phyloP scores from a whole-genome alignment of 1,140 invertebrate genomes.

The Piezodorus guildinii region DNA sequence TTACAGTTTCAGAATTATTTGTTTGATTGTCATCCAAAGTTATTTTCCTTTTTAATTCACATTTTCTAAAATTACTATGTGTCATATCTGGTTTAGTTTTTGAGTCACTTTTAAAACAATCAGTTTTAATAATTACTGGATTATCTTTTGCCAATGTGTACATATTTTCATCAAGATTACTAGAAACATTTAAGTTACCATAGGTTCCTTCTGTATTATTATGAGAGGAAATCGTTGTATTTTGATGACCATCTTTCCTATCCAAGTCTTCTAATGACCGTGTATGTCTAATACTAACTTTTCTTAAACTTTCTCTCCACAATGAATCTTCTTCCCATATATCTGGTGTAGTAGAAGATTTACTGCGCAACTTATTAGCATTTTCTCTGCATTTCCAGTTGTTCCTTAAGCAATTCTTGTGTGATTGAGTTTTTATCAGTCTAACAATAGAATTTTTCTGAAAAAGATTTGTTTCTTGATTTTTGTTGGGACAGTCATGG shows the following conservation, averaged over 20 bases:
- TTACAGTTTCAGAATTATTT: too few relatives aligned
- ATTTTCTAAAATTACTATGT: neutral
- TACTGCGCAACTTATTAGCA: neutral
- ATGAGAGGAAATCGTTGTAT: slow-evolving; percentile 34
- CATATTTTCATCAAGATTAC: slow-evolving; percentile 2
- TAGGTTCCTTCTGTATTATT: slow-evolving; percentile 53
- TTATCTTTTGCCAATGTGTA: neutral
- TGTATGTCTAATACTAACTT: slow-evolving; percentile 65
- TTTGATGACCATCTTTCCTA: slow-evolving; percentile 23
- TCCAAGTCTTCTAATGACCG: slow-evolving; percentile 68
- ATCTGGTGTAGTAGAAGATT: slow-evolving; percentile 36
- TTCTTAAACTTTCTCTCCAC: slow-evolving; percentile 64
- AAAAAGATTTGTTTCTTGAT: neutral
- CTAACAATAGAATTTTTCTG: neutral
- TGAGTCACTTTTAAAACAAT: neutral
- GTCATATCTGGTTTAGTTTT: neutral
- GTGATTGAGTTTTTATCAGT: slow-evolving; percentile 18
- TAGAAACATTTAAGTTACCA: slow-evolving; percentile 51
- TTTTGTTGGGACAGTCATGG: slow-evolving; percentile 30
- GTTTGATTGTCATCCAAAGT: neutral
- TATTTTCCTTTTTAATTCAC: neutral
- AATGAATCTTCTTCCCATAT: slow-evolving; percentile 71
- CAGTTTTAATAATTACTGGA: slow-evolving; percentile 10
- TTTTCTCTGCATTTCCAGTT: too few relatives aligned
- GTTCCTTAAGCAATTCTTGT: slow-evolving; percentile 3